Evolutionary conservation across 2,888 invertebrate species (phyloP).

Genomic region (Dicyrtoma fusca): DNA sequence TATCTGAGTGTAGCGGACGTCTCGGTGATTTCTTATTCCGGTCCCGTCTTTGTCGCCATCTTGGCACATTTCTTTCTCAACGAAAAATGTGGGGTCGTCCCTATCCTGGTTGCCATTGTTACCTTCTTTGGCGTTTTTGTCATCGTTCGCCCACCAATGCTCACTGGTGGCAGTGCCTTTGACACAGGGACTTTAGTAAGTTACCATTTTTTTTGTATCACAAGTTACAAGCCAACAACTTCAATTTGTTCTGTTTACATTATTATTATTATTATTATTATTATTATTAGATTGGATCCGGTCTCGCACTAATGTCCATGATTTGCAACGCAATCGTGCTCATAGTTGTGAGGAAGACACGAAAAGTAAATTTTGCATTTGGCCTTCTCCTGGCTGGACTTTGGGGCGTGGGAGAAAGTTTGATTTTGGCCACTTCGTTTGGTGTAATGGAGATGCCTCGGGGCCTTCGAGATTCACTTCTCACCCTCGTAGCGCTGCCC

Average conservation of each 20-base stretch:
- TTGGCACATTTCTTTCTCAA: constrained; percentile 45
- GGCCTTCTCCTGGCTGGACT: constrained; percentile 41
- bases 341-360: constrained; percentile 46
- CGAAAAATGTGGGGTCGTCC: constrained; percentile 44
- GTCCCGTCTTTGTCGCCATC: constrained; percentile 49
- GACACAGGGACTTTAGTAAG: constrained; percentile 42
- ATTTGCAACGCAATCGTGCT: constrained; percentile 43
- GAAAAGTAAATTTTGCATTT: constrained; percentile 47
- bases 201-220: constrained; percentile 13
- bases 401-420: constrained; percentile 46
- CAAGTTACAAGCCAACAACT: too few species aligned
- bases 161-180: constrained; percentile 39
- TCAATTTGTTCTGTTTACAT: too few species aligned
- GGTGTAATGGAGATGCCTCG: constrained; percentile 43
- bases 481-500: constrained; percentile 37
- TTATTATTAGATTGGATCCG: constrained; percentile 41
- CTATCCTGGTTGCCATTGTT: constrained; percentile 38
- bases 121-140: constrained; percentile 38
- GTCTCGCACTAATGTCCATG: constrained; percentile 42
- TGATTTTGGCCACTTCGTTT: constrained; percentile 35
- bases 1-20: constrained; percentile 48
- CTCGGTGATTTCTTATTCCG: constrained; percentile 38
- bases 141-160: constrained; percentile 45
- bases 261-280: not conserved
- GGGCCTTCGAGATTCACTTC: constrained; percentile 36